Evolutionary conservation across 2,113 vertebrate species (phyloP).

Genomic region (Suncus etruscus): DNA sequence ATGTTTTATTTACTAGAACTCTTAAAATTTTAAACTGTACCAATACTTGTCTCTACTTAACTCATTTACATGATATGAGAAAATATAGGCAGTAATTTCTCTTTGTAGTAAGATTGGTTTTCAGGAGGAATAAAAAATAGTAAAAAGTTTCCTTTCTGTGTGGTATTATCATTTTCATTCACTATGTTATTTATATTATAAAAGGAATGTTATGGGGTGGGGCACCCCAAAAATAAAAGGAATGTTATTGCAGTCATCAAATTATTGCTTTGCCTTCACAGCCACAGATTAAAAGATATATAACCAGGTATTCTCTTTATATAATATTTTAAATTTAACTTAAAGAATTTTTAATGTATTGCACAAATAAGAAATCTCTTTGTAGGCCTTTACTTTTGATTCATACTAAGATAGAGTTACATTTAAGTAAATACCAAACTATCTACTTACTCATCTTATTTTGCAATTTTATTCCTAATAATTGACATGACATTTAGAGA

Average conservation of each 20-base stretch:
- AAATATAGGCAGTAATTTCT: background rate
- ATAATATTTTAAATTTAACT: conserved; percentile 3
- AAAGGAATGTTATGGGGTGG: background rate
- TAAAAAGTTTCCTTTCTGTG: background rate
- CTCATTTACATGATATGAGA: background rate
- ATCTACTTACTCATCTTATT: background rate
- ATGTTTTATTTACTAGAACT: background rate
- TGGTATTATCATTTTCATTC: background rate
- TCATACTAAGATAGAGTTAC: background rate
- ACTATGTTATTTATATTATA: background rate
- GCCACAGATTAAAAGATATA: background rate
- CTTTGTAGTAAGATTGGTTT: background rate
- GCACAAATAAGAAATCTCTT: background rate
- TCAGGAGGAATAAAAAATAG: background rate
- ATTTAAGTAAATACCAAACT: background rate
- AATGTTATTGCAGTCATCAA: background rate
- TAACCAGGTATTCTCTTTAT: background rate
- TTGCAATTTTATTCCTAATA: too few relatives aligned
- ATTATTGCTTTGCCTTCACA: background rate
- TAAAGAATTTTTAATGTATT: background rate
- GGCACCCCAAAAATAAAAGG: background rate
- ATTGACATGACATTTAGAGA: too few relatives aligned
- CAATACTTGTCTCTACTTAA: conserved; percentile 38
- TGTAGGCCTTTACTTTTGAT: background rate
- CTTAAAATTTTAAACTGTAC: conserved; percentile 2